These are phyloP conservation scores for Charadrius vociferus DNA, from an alignment of 2,113 vertebrate genomes.

Conservation along the genomic window DNA sequence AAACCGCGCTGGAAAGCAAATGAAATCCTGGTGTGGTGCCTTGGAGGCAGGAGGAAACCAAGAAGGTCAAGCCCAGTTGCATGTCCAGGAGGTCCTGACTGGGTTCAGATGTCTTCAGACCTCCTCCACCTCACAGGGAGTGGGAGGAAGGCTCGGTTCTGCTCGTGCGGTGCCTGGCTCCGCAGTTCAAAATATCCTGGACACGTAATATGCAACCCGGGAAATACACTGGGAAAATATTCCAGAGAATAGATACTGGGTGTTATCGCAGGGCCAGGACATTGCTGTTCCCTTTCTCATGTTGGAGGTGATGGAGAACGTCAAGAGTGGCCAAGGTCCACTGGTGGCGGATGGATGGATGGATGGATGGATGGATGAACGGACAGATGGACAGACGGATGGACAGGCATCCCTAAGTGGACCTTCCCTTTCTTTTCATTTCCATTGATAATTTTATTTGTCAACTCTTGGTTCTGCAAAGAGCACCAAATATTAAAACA, in stretches of 20 bases:
- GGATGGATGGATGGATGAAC: background rate
- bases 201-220: accelerated
- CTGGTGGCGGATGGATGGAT: background rate
- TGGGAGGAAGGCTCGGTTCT: background rate
- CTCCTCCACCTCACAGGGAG: background rate
- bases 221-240: background rate
- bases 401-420: background rate
- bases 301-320: background rate
- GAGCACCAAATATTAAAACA: background rate
- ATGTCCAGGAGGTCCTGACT: background rate
- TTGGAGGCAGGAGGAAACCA: background rate
- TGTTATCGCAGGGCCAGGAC: background rate
- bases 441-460: background rate
- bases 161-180: background rate
- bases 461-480: background rate
- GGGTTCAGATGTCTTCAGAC: background rate
- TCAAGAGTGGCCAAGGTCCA: background rate
- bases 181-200: background rate
- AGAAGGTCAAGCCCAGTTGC: background rate
- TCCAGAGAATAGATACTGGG: background rate
- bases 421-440: background rate
- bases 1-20: background rate
- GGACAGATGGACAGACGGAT: accelerated
- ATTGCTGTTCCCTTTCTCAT: accelerated
- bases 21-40: background rate